Evolutionary conservation across 2,888 invertebrate genomes (phyloP), one percentile per base, ranked within the genome.

Genomic region (Allygus modestus): DNA sequence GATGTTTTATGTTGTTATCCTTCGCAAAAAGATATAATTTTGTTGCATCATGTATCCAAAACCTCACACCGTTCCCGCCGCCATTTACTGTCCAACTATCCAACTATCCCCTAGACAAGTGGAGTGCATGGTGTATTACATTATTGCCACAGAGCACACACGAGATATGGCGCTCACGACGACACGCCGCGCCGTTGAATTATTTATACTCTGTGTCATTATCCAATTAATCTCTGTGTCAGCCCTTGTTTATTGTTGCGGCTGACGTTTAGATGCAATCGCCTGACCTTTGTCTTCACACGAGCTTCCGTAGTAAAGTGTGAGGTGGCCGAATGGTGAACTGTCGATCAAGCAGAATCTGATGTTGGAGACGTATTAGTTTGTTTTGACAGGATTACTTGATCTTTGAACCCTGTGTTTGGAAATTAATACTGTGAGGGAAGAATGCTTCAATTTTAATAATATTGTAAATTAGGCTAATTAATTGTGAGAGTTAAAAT

Each of bases 211-310:
- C 71, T 71, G n/a, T 71, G 71, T 71, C 41, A 71, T 71, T 71
- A 71, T 71, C 71, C 71, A 71, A 71, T 71, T 71, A 41, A 71
- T 71, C 71, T 71, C 37, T 71, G 71, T 71, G 71, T 41, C 71
- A 71, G 71, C 33, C 9, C 71, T 65, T 65, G 65, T 65, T 65
- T 65, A 65, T 65, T 65, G 65, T 65, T 15, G 65, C 1, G 31
- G 31, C 65, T 65, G 65, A 65, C 65, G 65, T 0, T 31, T 12
- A 31, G 65, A 31, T 65, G 54, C 11, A 23, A 54, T 54, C 54
- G 20, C 15, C 20, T 54, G 65, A 65, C 65, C 65, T 65, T 65
- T 65, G 31, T 28, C 2, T 17, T 28, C 28, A 28, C 31, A 15
- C 31, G 26, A 31, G 65, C 65, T 65, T 15, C 65, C 28, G n/a